A percentile compares a stretch with the other conserved stretches of the same genome.
These are phyloP conservation scores for Pseudachorutes palmiensis DNA, from an alignment of 1,140 invertebrate genomes.

Conservation along the genomic window DNA sequence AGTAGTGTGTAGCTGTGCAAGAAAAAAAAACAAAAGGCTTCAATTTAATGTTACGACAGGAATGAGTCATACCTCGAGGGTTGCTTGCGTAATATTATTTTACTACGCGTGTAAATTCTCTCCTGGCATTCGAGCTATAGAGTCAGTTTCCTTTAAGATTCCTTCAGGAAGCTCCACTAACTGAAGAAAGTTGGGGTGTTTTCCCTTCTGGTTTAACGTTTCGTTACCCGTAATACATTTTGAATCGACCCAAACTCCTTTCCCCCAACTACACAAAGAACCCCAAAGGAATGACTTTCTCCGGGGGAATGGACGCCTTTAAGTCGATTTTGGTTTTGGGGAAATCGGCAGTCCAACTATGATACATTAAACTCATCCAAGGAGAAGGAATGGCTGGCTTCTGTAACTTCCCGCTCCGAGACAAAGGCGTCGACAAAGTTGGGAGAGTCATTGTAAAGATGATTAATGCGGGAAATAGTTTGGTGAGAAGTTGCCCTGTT, in stretches of 20 bases:
- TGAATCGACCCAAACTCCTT: not conserved
- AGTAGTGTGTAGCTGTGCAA: not conserved
- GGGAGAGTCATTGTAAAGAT: too few relatives aligned
- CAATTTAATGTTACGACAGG: constrained; percentile 5
- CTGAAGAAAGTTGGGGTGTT: not conserved
- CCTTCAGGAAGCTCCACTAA: not conserved
- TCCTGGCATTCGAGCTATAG: not conserved
- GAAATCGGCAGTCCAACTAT: too few relatives aligned
- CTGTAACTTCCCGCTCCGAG: too few relatives aligned
- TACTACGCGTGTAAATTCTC: constrained; percentile 8
- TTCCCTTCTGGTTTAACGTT: not conserved
- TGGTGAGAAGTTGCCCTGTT: not conserved
- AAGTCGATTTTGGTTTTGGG: constrained; percentile 10
- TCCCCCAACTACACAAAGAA: not conserved
- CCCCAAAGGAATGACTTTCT: not conserved
- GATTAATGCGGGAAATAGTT: not conserved
- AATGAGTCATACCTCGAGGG: constrained; percentile 2
- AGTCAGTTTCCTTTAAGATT: not conserved
- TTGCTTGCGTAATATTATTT: constrained; percentile 11
- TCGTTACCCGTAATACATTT: not conserved
- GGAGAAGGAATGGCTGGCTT: too few relatives aligned
- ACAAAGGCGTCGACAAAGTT: too few relatives aligned
- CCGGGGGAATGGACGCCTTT: not conserved
- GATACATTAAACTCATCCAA: too few relatives aligned
- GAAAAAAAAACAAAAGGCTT: not conserved